Evolutionary conservation across 2,113 vertebrate species (phyloP), one percentile per base, ranked within the genome.

Genomic region (Connochaetes taurinus): DNA sequence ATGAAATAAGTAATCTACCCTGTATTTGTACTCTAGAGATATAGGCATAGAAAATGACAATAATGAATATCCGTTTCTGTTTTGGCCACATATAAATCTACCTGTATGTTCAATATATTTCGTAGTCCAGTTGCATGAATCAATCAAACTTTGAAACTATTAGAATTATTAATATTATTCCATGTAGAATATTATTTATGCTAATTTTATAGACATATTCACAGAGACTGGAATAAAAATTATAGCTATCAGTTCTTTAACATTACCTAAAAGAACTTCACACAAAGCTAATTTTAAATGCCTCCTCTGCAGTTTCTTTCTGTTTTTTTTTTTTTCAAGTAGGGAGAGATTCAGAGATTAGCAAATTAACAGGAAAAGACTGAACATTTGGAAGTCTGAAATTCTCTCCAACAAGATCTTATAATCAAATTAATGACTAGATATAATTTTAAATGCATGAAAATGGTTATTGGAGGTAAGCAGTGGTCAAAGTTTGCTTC

Each of bases 401-500:
- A 92, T 76, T 95, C 43, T 95, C 94, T 91, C 74, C 43, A 58
- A 13, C 8, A 94, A 94, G 23, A 91, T 55, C 1, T 85, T 67
- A 62, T 62, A 96, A 95, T 87, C 17, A 52, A n/a, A 83, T 87
- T 89, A 90, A 93, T 74, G 87, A 82, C 87, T 71, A 52, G 6
- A 80, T 45, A 52, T 0, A 36, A 27, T 55, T 83, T 83, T 55
- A 55, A 91, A 60, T 93, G 10, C 8, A 43, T 90, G 3, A 91
- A 91, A 85, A n/a, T 82, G 40, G 83, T 97, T 90, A 74, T 71
- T 97, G 71, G 36, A 16, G 82, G 47, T 55, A 86, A 9, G 80
- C 96, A 96, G 74, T 97, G 53, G 58, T 95, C 96, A 97, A 98
- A n/a, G 4, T 71, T 95, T 97, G 80, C 43, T 96, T 95, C 76